Conservation (phyloP, 2,888 invertebrate species). For the Philereme vetulata region DNA sequence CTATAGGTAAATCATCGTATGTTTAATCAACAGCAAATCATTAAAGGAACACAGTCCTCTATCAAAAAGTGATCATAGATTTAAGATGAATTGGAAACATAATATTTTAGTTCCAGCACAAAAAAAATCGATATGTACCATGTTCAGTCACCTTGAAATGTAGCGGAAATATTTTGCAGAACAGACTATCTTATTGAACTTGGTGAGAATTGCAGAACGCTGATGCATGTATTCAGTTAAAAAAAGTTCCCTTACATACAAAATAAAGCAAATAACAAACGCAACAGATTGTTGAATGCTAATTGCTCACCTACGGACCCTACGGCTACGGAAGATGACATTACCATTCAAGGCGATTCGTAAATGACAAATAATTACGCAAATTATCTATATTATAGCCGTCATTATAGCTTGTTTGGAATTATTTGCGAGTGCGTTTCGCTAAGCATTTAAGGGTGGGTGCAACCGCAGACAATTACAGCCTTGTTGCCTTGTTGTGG, state of each 20-base stretch:
- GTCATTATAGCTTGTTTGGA: constrained; percentile 56
- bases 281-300: constrained; percentile 28
- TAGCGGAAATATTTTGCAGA: no score
- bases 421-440: constrained; percentile 52
- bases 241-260: neutral
- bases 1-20: no score
- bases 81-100: no score
- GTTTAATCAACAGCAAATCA: no score
- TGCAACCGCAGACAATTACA: constrained; percentile 2
- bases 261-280: constrained; percentile 9
- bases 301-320: constrained; percentile 46
- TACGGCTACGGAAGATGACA: constrained; percentile 58
- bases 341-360: constrained; percentile 54
- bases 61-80: no score
- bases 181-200: neutral
- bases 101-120: no score
- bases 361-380: constrained; percentile 62
- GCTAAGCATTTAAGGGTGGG: constrained; percentile 26
- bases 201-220: no score
- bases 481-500: constrained; percentile 1
- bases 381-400: constrained; percentile 50
- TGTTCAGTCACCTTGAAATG: no score
- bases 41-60: no score
- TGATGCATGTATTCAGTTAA: no score
- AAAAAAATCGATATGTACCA: no score